Conservation (phyloP, 2,797 vertebrate genomes). For the Gorsachius magnificus region DNA sequence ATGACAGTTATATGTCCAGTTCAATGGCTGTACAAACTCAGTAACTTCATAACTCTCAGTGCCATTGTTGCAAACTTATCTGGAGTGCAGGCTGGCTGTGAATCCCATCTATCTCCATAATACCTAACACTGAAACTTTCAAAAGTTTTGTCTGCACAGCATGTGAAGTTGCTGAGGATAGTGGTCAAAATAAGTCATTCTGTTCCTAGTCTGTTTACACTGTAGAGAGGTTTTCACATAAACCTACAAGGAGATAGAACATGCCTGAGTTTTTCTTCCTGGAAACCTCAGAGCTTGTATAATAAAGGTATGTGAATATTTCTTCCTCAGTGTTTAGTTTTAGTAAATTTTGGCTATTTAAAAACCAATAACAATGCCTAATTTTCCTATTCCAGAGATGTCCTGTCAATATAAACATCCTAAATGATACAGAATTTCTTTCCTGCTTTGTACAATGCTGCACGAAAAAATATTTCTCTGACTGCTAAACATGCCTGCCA, state of each 20-base stretch:
- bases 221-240: not conserved
- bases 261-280: not conserved
- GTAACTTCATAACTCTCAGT: not conserved
- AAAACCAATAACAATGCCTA: not conserved
- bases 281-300: not conserved
- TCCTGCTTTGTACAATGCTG: not conserved
- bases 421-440: not conserved
- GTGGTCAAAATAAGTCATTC: not conserved
- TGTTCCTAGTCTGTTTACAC: not conserved
- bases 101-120: constrained; percentile 4
- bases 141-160: not conserved
- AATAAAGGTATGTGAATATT: not conserved
- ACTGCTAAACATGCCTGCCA: not conserved
- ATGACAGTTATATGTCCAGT: not conserved
- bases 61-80: not conserved
- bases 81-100: not conserved
- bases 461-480: not conserved
- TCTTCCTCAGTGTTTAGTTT: not conserved
- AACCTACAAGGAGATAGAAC: not conserved
- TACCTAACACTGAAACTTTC: not conserved
- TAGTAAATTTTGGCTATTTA: not conserved
- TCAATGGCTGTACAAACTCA: not conserved
- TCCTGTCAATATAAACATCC: not conserved
- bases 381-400: not conserved
- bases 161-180: not conserved